Base-by-base conservation (phyloP, 2,797 vertebrate genomes). In the Esox lucius region DNA sequence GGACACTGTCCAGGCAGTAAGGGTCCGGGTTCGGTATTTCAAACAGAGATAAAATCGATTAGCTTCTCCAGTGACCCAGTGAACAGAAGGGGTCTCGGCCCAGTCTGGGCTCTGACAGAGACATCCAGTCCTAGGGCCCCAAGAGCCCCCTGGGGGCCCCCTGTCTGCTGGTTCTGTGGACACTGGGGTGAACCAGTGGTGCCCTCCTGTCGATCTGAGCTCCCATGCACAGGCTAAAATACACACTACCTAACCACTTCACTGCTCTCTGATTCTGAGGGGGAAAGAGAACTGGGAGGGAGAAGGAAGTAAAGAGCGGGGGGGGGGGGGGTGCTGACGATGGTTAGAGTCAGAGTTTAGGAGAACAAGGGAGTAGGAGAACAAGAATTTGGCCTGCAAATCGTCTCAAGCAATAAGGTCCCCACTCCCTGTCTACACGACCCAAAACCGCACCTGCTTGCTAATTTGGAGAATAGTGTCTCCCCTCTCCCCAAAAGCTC, bases 21-120 rank as follows among this genome's bases (percentile, higher is more conserved):
- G 85, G 87, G 76, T 75, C 46, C 56, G 71, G 74, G 76, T 49
- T 62, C 69, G 75, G 77, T 79, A 87, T 87, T 87, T 88, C 88
- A 90, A 90, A 91, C 79, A 68, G 84, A 90, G 87, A 94, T 93
- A 90, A 93, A 94, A 94, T 94, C 90, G 90, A 94, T 94, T 94
- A 94, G 91, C 92, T 92, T 94, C 88, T 90, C 90, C 85, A 87
- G 84, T 93, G 91, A 93, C 91, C 93, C 92, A 79, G 88, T 81
- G 79, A 92, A 87, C 87, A 79, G 81, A 76, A 61, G 64, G 83
- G 81, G 86, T 79, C 48, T 73, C 71, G 83, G 59, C 5, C 86
- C 69, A 80, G 86, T 84, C 82, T 83, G 86, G 89, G 90, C 70
- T 79, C 83, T 92, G 92, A 93, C 91, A 92, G 90, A 93, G 90